A percentile compares a stretch with the other conserved stretches of the same genome.
Evolutionary conservation across 2,888 invertebrate species (phyloP).

Genomic region (Lasioglossum vierecki): DNA sequence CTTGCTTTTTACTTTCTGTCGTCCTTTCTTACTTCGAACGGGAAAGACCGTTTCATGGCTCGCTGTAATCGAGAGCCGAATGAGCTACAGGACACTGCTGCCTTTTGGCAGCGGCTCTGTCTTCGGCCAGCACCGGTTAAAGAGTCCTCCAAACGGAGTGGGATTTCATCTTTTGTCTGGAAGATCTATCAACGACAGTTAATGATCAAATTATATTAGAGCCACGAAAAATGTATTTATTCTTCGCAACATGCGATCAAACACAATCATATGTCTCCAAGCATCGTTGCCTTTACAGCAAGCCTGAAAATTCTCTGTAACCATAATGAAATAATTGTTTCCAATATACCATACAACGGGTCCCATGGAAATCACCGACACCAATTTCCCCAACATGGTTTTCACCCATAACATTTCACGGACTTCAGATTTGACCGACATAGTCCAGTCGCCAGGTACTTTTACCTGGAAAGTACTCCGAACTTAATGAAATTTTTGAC

Average conservation of each 20-base stretch:
- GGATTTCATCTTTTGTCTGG: not conserved
- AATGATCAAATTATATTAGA: not conserved
- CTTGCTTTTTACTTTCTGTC: not conserved
- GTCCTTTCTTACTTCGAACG: not conserved
- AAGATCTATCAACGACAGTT: not conserved
- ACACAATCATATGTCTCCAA: no score
- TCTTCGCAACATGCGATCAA: not conserved
- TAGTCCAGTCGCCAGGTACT: no score
- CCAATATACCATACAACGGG: no score
- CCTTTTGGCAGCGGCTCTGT: not conserved
- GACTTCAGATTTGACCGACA: no score
- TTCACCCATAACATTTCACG: no score
- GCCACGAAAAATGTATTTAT: not conserved
- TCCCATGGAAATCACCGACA: no score
- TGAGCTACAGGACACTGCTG: not conserved
- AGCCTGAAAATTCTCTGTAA: no score
- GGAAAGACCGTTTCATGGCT: not conserved
- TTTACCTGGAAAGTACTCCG: no score
- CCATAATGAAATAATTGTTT: not conserved
- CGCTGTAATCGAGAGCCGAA: not conserved
- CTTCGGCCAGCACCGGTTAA: not conserved
- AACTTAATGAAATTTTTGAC: no score
- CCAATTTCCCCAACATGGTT: no score
- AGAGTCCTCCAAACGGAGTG: not conserved
- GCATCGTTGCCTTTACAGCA: no score